Base-by-base conservation (phyloP, 2,113 vertebrate species). In the Nesoenas mayeri region DNA sequence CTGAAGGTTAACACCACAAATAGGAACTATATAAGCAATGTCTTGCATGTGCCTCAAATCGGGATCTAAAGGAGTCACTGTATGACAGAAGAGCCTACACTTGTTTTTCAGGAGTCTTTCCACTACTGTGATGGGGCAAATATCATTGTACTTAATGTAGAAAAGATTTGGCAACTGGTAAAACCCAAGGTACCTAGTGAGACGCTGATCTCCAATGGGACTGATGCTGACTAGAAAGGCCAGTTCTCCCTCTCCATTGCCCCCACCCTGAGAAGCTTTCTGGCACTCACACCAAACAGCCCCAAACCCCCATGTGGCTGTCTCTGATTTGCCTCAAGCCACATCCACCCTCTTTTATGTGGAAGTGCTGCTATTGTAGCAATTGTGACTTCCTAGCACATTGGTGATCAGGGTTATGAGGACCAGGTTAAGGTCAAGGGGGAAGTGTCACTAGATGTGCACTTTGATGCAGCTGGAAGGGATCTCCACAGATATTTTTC, bases 271-370 rank as follows among this genome's bases (percentile, higher is more conserved):
- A 50, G 48, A 29, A 91, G 3, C 6, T 57, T 75, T 82, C 53
- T 66, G 12, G n/a, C 8, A 60, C 14, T 3, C 19, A 12, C 9
- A 31, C 6, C 11, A 7, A 70, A 38, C 12, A 85, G 5, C 2
- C 6, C 9, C 20, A 57, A 34, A 31, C 2, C 1, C 1, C 6
- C 7, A 57, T 16, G 11, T 53, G 10, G 13, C 9, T 4, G 2
- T 0, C 14, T 78, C 5, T n/a, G 29, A 24, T 47, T 67, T 79
- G 38, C 14, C 17, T 3, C 20, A 58, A 47, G 19, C 19, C 32
- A 48, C 25, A 83, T 32, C 5, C 13, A 13, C 7, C 6, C 3
- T 48, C 21, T 48, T n/a, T 69, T 51, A 11, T 79, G 4, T 26
- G 36, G 4, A 75, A 38, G 15, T 36, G 9, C 3, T 9, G 12